Percentiles rank a stretch among this genome's conserved stretches.
Conservation (phyloP, 2,888 invertebrate genomes). For the Choristoneura rosaceana region DNA sequence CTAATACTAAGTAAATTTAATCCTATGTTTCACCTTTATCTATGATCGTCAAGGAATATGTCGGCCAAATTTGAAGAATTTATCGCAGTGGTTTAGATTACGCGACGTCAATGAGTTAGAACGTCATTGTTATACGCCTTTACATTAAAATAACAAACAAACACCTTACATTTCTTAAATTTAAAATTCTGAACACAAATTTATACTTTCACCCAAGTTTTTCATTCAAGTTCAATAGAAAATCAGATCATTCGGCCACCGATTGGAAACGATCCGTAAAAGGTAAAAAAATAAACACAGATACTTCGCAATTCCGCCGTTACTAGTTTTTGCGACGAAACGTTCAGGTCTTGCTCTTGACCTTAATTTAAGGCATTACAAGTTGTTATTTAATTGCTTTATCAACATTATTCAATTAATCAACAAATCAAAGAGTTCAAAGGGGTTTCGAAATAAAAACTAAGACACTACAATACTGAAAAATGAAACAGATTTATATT, state of each 20-base stretch:
- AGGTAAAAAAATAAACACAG: not conserved
- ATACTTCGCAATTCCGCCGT: constrained; percentile 12
- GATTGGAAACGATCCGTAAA: not conserved
- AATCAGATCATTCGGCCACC: not conserved
- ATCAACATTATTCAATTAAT: constrained; percentile 23
- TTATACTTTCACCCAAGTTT: not conserved
- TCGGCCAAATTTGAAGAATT: no score
- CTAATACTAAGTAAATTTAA: no score
- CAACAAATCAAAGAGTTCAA: not conserved
- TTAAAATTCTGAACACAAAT: no score
- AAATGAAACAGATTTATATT: no score
- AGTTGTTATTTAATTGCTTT: constrained; percentile 16
- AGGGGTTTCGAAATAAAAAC: not conserved
- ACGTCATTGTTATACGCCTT: no score
- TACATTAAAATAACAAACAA: no score
- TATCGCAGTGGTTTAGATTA: no score
- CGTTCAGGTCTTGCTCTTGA: constrained; percentile 26
- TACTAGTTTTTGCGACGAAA: constrained; percentile 21
- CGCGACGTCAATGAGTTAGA: no score
- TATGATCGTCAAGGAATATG: no score
- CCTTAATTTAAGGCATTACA: constrained; percentile 20
- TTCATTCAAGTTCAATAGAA: not conserved
- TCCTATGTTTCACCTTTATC: no score
- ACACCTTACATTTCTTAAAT: no score
- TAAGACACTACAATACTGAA: no score